A percentile compares a stretch with the other conserved stretches of the same genome.
Conservation (phyloP, 2,113 vertebrate genomes). For the Nerophis ophidion region DNA sequence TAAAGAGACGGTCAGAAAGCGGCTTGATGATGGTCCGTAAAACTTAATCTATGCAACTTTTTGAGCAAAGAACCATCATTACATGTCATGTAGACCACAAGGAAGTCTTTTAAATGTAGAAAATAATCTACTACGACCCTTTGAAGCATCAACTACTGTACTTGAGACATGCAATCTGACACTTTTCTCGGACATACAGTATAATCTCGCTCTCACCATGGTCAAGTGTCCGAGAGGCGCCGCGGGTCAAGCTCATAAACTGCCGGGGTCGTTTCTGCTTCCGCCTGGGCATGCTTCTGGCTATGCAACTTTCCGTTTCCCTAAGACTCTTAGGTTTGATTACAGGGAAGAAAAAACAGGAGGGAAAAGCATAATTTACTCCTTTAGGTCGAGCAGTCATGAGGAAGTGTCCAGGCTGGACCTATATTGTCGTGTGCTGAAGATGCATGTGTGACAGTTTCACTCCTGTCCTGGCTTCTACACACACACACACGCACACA, state of each 20-base stretch:
- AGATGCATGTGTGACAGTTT: conserved; percentile 59
- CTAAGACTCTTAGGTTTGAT: conserved; percentile 18
- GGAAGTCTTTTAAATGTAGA: too few relatives aligned
- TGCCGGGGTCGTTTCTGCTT: conserved; percentile 73
- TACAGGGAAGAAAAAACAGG: neutral
- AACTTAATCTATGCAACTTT: too few relatives aligned
- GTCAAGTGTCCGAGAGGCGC: conserved; percentile 56
- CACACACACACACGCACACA: conserved; percentile 40
- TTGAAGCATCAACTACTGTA: too few relatives aligned
- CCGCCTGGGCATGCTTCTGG: conserved; percentile 67
- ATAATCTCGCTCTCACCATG: conserved; percentile 61
- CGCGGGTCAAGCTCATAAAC: conserved; percentile 59
- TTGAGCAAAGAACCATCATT: too few relatives aligned
- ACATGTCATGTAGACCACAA: too few relatives aligned
- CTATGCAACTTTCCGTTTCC: conserved; percentile 50
- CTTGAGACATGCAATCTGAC: neutral
- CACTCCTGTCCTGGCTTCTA: conserved; percentile 50
- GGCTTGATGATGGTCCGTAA: too few relatives aligned
- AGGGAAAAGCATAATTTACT: conserved; percentile 10
- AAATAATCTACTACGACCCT: too few relatives aligned
- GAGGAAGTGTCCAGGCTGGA: conserved; percentile 32
- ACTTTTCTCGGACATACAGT: neutral
- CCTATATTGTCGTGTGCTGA: conserved; percentile 41
- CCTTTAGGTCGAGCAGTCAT: conserved; percentile 13
- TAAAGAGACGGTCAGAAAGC: too few relatives aligned